Evolutionary conservation across 2,797 vertebrate species (phyloP).

Genomic region (Agapornis canus): DNA sequence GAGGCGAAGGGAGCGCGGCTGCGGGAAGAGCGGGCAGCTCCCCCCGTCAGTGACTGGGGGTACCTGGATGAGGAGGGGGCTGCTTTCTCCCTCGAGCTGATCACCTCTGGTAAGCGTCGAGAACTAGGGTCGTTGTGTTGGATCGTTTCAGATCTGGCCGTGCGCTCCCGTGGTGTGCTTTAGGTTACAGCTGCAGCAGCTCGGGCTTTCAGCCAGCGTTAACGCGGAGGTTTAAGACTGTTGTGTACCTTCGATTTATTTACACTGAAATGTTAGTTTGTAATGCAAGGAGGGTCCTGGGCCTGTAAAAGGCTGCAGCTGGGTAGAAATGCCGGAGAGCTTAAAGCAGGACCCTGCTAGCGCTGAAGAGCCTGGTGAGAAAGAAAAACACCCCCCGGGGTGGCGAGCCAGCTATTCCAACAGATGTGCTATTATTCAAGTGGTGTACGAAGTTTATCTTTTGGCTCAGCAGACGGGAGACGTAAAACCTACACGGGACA

Average conservation of each 20-base stretch:
- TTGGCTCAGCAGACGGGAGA: not conserved
- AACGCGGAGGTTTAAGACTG: not conserved
- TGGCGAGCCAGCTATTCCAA: not conserved
- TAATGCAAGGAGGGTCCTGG: not conserved
- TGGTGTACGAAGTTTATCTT: not conserved
- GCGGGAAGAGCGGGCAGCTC: not conserved
- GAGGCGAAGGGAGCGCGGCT: not conserved
- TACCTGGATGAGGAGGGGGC: not conserved
- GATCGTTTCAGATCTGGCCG: not conserved
- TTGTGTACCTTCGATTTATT: not conserved
- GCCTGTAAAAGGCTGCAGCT: not conserved
- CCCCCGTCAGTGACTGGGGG: not conserved
- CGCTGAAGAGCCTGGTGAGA: not conserved
- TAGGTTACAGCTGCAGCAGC: not conserved
- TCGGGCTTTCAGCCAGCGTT: not conserved
- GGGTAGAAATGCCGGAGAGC: not conserved
- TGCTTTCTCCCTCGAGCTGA: rapidly evolving
- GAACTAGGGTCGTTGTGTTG: not conserved
- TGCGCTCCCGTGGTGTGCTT: not conserved
- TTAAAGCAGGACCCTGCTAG: not conserved
- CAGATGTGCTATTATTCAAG: not conserved
- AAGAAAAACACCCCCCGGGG: not conserved
- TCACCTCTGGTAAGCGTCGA: not conserved
- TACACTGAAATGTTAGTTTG: rapidly evolving
- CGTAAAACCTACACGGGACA: not conserved